Evolutionary conservation across 2,888 invertebrate species (phyloP).

Genomic region (Anticlea derivata): DNA sequence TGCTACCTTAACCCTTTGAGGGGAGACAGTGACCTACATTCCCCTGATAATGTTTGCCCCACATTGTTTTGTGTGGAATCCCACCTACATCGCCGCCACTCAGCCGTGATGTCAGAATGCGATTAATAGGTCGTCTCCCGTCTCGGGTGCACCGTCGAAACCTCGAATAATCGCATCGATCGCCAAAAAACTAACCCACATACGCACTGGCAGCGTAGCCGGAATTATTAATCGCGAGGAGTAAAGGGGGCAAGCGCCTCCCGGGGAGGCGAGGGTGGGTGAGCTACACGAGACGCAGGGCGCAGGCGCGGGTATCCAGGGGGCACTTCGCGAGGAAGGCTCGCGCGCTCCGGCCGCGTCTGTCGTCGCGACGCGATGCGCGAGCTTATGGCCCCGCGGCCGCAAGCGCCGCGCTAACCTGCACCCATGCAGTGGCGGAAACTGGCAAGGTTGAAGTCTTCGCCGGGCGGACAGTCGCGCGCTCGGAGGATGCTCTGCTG

Average conservation of each 20-base stretch:
- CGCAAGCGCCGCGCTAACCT: conserved; percentile 85
- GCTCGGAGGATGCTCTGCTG: conserved; percentile 97
- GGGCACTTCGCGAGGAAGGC: conserved; percentile 79
- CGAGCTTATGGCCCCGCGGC: conserved; percentile 77
- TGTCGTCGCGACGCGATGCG: conserved; percentile 75
- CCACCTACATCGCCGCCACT: conserved; percentile 43
- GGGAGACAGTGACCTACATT: conserved; percentile 40
- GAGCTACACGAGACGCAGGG: conserved; percentile 40
- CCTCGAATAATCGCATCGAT: conserved; percentile 81
- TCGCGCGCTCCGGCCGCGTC: conserved; percentile 80
- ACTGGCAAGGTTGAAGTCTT: conserved; percentile 90
- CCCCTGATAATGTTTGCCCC: conserved; percentile 36
- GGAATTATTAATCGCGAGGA: conserved; percentile 81
- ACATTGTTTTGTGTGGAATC: conserved; percentile 36
- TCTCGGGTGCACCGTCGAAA: conserved; percentile 73
- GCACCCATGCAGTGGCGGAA: conserved; percentile 93
- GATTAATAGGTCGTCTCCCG: conserved; percentile 72
- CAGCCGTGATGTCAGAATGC: conserved; percentile 59
- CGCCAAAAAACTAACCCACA: conserved; percentile 84
- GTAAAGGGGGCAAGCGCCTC: conserved; percentile 53
- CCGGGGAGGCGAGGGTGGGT: conserved; percentile 55
- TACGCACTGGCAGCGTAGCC: conserved; percentile 83
- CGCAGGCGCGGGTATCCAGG: conserved; percentile 69
- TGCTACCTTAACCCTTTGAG: conserved; percentile 32
- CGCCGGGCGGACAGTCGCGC: conserved; percentile 86